Base-by-base conservation (phyloP, 1,140 invertebrate species). In the honey bee (Apis mellifera) region DNA sequence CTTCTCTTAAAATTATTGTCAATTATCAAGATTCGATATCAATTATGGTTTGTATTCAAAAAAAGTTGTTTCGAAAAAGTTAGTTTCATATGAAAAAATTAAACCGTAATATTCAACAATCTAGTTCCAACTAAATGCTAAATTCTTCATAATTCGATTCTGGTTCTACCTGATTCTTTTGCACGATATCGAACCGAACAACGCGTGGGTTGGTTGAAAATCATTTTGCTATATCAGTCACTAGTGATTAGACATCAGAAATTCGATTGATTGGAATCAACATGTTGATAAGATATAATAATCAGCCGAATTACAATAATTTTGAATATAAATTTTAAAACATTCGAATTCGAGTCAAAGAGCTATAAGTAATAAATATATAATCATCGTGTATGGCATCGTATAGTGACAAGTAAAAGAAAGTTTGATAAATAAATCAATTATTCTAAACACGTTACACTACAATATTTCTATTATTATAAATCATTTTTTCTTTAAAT, bases 141-240 rank as follows among this genome's bases (percentile, higher is more conserved):
- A 74, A 74, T 74, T 74, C 71, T 74, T 74, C 21, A 60, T 23
- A 60, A n/a, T 74, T 23, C 15, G 32, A 74, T 74, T 73, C 60
- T 13, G 15, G 59, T 32, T 9, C 7, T 26, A 13, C 7, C 12
- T 9, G 54, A 7, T 57, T 2, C 19, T 72, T 42, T 48, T 19
- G 9, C 19, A 13, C 42, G 71, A 74, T 60, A 74, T 74, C 55
- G 71, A 73, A 23, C 21, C 71, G 71, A 23, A 17, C 8, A n/a
- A 59, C 21, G 21, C 13, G 26, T 21, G 12, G 13, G 4, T 9
- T 12, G 32, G 21, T 48, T 73, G 54, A 73, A 74, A 48, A 74
- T 42, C n/a, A 23, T 74, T 74, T 32, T 32, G 8, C 2, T 13
- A 60, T 74, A 60, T 74, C 57, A 32, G 71, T 74, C 42, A 57